These are phyloP conservation scores for Cataglyphis livida DNA, from an alignment of 2,888 invertebrate genomes.

Conservation along the genomic window DNA sequence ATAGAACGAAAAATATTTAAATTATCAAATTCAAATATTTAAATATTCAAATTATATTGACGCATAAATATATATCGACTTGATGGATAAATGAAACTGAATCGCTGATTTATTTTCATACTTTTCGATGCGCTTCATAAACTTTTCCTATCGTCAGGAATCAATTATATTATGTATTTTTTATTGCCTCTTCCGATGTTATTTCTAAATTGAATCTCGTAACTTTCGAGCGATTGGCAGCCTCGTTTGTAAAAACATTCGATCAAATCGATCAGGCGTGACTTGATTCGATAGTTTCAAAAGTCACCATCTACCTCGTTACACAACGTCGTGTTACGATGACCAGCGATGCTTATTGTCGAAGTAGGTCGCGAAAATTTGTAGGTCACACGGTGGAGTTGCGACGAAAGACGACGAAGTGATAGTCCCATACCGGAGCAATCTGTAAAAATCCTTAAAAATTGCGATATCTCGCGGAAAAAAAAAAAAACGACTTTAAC, in stretches of 20 bases:
- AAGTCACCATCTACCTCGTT: slow-evolving; percentile 32
- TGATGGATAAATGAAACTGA: background rate
- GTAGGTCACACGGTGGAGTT: slow-evolving; percentile 62
- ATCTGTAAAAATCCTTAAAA: slow-evolving; percentile 3
- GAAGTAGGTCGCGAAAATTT: slow-evolving; percentile 72
- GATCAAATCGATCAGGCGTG: background rate
- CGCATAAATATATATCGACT: background rate
- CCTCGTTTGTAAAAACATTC: background rate
- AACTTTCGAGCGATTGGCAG: background rate
- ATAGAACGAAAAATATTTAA: background rate
- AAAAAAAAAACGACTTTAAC: background rate
- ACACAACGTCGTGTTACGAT: slow-evolving; percentile 51
- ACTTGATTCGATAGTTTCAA: slow-evolving; percentile 27
- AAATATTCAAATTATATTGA: background rate
- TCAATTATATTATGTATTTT: background rate
- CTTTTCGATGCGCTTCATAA: background rate
- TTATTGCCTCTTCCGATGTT: background rate
- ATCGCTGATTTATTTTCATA: background rate
- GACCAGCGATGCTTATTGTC: slow-evolving; percentile 57
- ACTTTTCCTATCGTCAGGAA: background rate
- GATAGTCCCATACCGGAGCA: slow-evolving; percentile 30
- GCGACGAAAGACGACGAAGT: slow-evolving; percentile 34
- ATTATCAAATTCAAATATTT: background rate
- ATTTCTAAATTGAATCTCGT: background rate
- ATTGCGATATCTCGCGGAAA: background rate